Percentiles rank a stretch among this genome's conserved stretches.
phyloP scores from a whole-genome alignment of 2,797 vertebrate genomes.

The Oryzias dopingdopingensis region DNA sequence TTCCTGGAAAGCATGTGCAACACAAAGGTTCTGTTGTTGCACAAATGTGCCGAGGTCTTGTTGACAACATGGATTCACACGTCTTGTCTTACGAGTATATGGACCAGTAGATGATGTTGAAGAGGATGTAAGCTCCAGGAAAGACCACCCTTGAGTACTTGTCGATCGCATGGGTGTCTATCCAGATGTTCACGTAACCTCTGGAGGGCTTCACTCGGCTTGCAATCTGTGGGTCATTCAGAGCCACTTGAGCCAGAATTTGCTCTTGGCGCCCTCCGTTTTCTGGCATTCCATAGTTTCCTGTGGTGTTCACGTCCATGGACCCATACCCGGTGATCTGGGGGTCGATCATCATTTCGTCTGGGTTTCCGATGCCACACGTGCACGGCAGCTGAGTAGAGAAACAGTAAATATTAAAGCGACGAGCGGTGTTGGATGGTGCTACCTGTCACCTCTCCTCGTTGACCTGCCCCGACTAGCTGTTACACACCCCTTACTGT shows the following conservation, averaged over 20 bases:
- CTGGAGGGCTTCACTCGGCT: constrained; percentile 80
- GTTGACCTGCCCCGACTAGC: no score
- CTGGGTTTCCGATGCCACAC: constrained; percentile 87
- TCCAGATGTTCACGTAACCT: constrained; percentile 87
- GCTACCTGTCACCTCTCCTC: no score
- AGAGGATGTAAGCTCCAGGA: constrained; percentile 93
- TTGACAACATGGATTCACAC: constrained; percentile 10
- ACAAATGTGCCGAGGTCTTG: constrained; percentile 7
- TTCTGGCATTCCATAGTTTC: constrained; percentile 87
- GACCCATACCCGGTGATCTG: constrained; percentile 86
- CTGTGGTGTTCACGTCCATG: constrained; percentile 86
- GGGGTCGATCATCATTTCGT: constrained; percentile 87
- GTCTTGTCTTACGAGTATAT: constrained; percentile 84
- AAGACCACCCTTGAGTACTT: constrained; percentile 95
- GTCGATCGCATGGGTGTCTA: constrained; percentile 95
- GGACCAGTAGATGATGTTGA: constrained; percentile 98
- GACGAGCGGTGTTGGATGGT: no score
- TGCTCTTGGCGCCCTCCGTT: constrained; percentile 84
- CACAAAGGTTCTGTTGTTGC: constrained; percentile 7
- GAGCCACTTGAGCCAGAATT: constrained; percentile 86
- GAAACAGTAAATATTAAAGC: no score
- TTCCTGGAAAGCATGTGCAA: constrained; percentile 29
- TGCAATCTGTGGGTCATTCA: constrained; percentile 80
- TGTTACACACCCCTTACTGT: no score
- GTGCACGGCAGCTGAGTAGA: constrained; percentile 82